Conservation (phyloP, 2,113 vertebrate species). For the Cichladusa arquata region DNA sequence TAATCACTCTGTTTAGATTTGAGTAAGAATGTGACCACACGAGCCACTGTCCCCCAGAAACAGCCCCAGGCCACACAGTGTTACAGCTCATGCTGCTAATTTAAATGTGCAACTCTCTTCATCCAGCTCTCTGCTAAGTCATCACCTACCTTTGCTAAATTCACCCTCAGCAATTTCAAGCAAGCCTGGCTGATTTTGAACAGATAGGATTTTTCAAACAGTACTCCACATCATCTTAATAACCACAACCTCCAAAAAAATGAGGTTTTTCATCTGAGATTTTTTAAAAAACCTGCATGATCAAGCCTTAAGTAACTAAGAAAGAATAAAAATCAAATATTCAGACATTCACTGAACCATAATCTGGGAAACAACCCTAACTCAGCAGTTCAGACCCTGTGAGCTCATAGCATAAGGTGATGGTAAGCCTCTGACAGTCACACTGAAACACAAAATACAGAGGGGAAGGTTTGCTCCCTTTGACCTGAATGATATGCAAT, state of each 20-base stretch:
- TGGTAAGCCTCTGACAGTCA: background rate
- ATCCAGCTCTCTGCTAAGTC: background rate
- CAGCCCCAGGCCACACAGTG: accelerated
- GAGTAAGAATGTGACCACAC: background rate
- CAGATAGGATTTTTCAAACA: background rate
- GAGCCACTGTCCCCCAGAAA: background rate
- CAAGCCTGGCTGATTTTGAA: background rate
- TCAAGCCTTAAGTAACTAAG: background rate
- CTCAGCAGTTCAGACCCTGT: background rate
- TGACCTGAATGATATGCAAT: accelerated
- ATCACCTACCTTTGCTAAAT: background rate
- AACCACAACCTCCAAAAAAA: background rate
- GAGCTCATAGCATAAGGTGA: background rate
- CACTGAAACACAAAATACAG: background rate
- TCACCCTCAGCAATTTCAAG: background rate
- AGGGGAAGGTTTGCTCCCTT: background rate
- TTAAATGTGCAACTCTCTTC: background rate
- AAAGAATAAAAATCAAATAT: background rate
- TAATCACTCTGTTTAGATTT: background rate
- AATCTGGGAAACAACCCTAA: background rate
- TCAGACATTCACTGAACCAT: background rate
- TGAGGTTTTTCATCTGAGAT: background rate
- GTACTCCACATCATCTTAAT: background rate
- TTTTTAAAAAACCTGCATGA: background rate
- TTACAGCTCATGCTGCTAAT: background rate